Evolutionary conservation across 2,113 vertebrate species (phyloP).

Genomic region (Hippopotamus amphibius): DNA sequence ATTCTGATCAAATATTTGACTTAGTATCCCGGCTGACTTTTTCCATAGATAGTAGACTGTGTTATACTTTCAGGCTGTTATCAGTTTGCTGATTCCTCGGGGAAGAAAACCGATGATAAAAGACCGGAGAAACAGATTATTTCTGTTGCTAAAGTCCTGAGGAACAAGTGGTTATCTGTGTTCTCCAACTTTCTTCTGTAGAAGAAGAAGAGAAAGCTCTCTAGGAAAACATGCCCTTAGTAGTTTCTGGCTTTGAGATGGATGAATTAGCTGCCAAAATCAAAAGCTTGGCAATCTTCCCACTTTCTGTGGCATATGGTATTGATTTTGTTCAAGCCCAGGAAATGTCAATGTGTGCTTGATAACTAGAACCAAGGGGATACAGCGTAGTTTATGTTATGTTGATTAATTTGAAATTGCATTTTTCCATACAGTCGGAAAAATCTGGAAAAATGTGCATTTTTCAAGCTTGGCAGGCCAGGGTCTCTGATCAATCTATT

Average conservation of each 20-base stretch:
- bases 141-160: conserved; percentile 39
- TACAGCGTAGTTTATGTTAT: conserved; percentile 66
- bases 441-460: conserved; percentile 67
- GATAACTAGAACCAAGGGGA: conserved; percentile 62
- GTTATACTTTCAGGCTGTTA: neutral
- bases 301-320: conserved; percentile 44
- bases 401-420: conserved; percentile 78
- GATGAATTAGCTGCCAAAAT: conserved; percentile 58
- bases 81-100: neutral
- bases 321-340: conserved; percentile 66
- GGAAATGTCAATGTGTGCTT: conserved; percentile 65
- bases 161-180: neutral
- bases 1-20: neutral
- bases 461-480: conserved; percentile 45
- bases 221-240: conserved; percentile 34
- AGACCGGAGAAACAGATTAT: neutral
- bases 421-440: conserved; percentile 68
- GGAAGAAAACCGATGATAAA: neutral
- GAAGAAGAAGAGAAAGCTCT: conserved; percentile 40
- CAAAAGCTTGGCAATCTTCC: conserved; percentile 43
- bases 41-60: neutral
- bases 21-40: neutral
- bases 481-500: neutral
- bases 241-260: conserved; percentile 55
- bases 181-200: conserved; percentile 44